Evolutionary conservation across 2,888 invertebrate genomes (phyloP).

Genomic region (Parnassius mnemosyne): DNA sequence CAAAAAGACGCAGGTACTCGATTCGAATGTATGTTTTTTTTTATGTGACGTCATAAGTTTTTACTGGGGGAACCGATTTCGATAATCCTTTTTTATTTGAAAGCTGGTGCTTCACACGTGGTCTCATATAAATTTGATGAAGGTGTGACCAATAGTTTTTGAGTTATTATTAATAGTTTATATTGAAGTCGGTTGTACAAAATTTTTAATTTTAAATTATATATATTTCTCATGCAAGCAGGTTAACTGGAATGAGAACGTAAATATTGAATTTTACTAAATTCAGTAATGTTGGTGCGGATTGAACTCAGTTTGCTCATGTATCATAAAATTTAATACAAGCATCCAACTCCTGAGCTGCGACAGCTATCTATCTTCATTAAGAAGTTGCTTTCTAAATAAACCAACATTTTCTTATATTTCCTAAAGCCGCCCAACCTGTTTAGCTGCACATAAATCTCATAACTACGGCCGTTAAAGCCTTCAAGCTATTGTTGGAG

Average conservation of each 20-base stretch:
- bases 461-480: constrained; percentile 12
- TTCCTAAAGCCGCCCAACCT: constrained; percentile 6
- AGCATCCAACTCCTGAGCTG: background rate
- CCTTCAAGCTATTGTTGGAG: constrained; percentile 30
- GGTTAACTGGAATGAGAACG: background rate
- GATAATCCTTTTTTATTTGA: too few species aligned
- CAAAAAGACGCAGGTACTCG: too few species aligned
- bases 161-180: too few species aligned
- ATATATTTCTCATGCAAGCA: too few species aligned
- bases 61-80: too few species aligned
- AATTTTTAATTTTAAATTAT: too few species aligned
- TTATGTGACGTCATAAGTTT: too few species aligned
- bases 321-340: background rate
- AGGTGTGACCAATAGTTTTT: too few species aligned
- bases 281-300: background rate
- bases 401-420: constrained; percentile 5
- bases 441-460: constrained; percentile 24
- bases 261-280: background rate
- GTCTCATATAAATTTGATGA: too few species aligned
- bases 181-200: too few species aligned
- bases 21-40: too few species aligned
- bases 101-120: too few species aligned
- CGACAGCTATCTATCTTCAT: background rate
- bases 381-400: background rate
- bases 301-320: background rate